phyloP scores from a whole-genome alignment of 2,113 vertebrate genomes.

The Excalfactoria chinensis region DNA sequence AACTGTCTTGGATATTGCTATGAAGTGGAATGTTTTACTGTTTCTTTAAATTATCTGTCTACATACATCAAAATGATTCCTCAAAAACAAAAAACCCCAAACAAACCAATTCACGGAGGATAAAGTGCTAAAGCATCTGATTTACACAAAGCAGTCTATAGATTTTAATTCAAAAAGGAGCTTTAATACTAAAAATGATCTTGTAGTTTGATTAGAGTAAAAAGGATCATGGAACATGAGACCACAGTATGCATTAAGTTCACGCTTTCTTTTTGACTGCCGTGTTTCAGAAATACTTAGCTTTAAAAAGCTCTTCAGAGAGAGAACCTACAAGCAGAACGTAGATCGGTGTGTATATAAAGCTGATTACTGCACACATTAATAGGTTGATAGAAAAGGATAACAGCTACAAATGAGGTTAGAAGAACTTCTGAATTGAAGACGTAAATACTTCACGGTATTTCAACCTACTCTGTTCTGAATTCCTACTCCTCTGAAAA shows the following conservation, averaged over 20 bases:
- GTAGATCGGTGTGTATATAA: background rate
- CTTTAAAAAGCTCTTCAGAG: background rate
- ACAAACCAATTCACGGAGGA: background rate
- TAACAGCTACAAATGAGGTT: background rate
- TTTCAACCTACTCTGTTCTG: background rate
- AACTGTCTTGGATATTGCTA: background rate
- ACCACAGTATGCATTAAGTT: background rate
- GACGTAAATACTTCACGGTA: background rate
- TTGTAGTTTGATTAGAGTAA: background rate
- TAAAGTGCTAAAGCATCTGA: fast-evolving
- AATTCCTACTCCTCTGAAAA: slow-evolving; percentile 2
- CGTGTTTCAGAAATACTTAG: background rate
- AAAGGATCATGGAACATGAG: fast-evolving
- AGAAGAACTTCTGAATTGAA: background rate
- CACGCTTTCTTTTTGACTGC: background rate
- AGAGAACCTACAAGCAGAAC: background rate
- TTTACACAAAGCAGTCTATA: background rate
- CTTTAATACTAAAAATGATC: background rate
- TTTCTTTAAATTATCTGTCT: background rate
- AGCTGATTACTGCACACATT: background rate
- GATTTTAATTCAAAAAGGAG: background rate
- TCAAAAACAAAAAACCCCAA: background rate
- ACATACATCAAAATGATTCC: background rate
- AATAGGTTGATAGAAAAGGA: background rate
- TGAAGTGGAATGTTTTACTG: background rate